These are phyloP conservation scores for Pammene fasciana DNA, from an alignment of 2,888 invertebrate species.

Conservation along the genomic window DNA sequence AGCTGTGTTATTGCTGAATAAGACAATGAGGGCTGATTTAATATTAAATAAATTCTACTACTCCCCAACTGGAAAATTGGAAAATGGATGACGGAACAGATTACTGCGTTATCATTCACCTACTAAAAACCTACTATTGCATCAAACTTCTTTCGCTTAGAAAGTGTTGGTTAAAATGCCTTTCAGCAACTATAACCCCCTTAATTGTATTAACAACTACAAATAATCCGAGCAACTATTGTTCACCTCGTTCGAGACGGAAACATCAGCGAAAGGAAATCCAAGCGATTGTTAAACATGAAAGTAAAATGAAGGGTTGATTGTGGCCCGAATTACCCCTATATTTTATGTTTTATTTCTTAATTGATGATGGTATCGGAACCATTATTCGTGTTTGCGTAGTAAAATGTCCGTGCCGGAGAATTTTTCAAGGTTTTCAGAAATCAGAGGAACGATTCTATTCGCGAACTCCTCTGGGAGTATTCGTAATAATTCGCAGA, in stretches of 20 bases:
- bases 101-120: no score
- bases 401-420: background rate
- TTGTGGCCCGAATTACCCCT: conserved; percentile 21
- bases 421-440: conserved; percentile 2
- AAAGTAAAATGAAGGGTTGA: conserved; percentile 24
- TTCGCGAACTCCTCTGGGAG: background rate
- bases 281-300: conserved; percentile 15
- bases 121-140: no score
- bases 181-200: background rate
- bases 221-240: conserved; percentile 4
- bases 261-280: conserved; percentile 18
- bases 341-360: no score
- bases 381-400: conserved; percentile 14
- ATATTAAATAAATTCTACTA: no score
- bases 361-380: conserved; percentile 24
- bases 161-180: background rate
- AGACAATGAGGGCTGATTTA: no score
- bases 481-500: background rate
- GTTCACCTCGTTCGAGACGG: conserved; percentile 11
- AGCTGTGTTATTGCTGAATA: no score
- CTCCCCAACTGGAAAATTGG: no score
- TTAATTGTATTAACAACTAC: conserved; percentile 19
- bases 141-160: background rate
- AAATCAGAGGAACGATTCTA: conserved; percentile 4
- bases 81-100: no score